A percentile compares a stretch with the other conserved stretches of the same genome.
phyloP scores from a whole-genome alignment of 1,140 invertebrate genomes.

The Harpegnathos saltator region DNA sequence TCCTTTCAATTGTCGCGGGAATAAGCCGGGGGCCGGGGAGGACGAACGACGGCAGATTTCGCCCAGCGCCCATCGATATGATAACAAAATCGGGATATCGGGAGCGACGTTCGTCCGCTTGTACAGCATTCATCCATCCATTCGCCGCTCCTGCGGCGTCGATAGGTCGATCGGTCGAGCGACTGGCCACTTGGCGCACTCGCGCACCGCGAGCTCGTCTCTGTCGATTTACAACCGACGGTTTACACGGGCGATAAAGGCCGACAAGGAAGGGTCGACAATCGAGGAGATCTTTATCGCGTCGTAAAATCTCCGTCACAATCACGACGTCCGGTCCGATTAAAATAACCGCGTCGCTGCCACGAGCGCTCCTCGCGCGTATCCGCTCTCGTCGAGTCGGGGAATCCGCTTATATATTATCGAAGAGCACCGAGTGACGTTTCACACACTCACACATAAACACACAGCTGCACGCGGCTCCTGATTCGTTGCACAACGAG shows the following conservation, averaged over 20 bases:
- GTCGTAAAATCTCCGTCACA: neutral
- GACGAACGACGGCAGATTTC: neutral
- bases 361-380: too few species aligned
- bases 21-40: neutral
- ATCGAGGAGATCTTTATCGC: neutral
- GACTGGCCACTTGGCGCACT: neutral
- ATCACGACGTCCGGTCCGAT: neutral
- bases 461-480: neutral
- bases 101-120: neutral
- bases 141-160: neutral
- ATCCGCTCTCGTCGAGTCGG: too few species aligned
- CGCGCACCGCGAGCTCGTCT: slow-evolving; percentile 26
- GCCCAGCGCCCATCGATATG: slow-evolving; percentile 24
- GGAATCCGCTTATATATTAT: too few species aligned
- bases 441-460: too few species aligned
- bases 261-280: neutral
- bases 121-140: slow-evolving; percentile 15
- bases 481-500: neutral
- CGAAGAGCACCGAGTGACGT: too few species aligned
- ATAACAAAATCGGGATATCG: slow-evolving; percentile 37
- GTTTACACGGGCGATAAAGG: neutral
- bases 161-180: neutral
- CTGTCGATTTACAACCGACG: slow-evolving; percentile 17
- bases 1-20: slow-evolving; percentile 19
- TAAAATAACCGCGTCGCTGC: neutral